Conservation (phyloP, 2,797 vertebrate genomes). For the Alosa sapidissima region DNA sequence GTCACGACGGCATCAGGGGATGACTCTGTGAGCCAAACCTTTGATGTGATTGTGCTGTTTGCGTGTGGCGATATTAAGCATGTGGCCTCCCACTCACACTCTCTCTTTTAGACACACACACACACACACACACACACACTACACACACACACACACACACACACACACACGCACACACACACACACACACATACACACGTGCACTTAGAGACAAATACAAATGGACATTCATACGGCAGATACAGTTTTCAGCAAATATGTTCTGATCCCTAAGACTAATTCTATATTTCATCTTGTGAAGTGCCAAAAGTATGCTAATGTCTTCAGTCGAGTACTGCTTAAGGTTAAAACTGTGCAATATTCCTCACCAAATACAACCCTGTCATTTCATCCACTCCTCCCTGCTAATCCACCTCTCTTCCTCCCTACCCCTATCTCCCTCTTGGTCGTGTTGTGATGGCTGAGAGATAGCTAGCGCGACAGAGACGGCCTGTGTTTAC, state of each 20-base stretch:
- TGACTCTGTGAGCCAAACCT: slow-evolving; percentile 58
- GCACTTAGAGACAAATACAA: neutral
- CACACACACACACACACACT: slow-evolving; percentile 31
- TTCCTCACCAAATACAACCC: neutral
- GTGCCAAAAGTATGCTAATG: neutral
- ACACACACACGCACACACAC: neutral
- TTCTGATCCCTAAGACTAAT: neutral
- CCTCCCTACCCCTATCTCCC: neutral
- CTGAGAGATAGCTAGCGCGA: slow-evolving; percentile 32
- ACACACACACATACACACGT: neutral
- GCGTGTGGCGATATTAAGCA: neutral
- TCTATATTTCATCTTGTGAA: neutral
- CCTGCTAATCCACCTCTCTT: slow-evolving; percentile 1
- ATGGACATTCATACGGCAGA: neutral
- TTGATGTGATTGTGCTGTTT: slow-evolving; percentile 66
- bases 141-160: slow-evolving; percentile 29
- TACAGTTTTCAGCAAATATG: neutral
- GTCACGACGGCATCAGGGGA: slow-evolving; percentile 58
- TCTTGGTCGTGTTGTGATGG: slow-evolving; percentile 15
- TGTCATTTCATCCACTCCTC: neutral
- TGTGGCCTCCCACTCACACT: slow-evolving; percentile 22
- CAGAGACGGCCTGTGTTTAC: slow-evolving; percentile 36
- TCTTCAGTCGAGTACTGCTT: neutral
- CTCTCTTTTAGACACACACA: slow-evolving; percentile 26
- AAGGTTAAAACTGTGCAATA: neutral